These are phyloP conservation scores for Hecatera dysodea DNA, from an alignment of 2,888 invertebrate genomes.

Conservation along the genomic window DNA sequence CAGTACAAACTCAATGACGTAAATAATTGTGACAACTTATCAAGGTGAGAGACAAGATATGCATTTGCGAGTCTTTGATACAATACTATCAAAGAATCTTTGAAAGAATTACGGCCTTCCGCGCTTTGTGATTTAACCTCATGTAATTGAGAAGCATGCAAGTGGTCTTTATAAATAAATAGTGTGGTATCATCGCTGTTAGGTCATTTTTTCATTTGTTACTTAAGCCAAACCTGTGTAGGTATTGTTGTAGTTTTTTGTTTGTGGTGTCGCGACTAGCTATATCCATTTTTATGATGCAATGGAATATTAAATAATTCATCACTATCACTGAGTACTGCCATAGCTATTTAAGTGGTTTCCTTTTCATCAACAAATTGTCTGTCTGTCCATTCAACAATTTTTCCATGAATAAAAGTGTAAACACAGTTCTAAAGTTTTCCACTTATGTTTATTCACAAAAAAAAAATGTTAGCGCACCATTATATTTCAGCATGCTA, in stretches of 20 bases:
- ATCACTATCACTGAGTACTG: not conserved
- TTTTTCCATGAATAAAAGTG: not conserved
- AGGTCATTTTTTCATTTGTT: constrained; percentile 10
- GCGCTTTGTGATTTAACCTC: constrained; percentile 35
- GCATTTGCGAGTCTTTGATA: constrained; percentile 41
- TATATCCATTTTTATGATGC: not conserved
- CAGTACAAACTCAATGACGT: constrained; percentile 31
- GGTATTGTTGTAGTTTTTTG: not conserved
- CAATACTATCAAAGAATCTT: constrained; percentile 62
- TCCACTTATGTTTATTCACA: constrained; percentile 18
- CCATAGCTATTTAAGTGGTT: not conserved
- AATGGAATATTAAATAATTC: not conserved
- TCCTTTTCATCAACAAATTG: not conserved
- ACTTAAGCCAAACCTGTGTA: not conserved
- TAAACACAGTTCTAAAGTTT: not conserved
- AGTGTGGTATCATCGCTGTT: constrained; percentile 8
- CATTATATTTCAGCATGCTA: constrained; percentile 3
- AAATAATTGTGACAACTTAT: constrained; percentile 48
- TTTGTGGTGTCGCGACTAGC: not conserved
- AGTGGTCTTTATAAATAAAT: constrained; percentile 28
- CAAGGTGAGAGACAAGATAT: constrained; percentile 59
- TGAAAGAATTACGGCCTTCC: constrained; percentile 51
- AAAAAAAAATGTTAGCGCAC: constrained; percentile 7
- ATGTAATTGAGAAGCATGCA: constrained; percentile 16
- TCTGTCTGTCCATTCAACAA: not conserved